Base-by-base conservation (phyloP, 37 sponge, comb jelly and placozoan genomes). In the Trichoplax adhaerens region DNA sequence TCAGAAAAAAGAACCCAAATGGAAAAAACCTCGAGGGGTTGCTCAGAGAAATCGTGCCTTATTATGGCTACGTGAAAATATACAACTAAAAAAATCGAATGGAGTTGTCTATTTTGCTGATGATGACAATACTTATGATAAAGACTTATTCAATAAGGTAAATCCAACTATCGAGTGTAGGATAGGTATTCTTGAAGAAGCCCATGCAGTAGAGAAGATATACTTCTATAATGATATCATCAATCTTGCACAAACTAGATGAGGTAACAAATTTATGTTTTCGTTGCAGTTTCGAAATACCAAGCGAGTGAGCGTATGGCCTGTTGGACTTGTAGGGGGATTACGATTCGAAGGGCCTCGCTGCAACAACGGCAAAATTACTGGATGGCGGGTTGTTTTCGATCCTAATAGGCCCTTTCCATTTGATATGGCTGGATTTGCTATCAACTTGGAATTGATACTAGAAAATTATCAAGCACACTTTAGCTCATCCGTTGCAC, bases 61-160 rank as follows among this genome's bases (percentile, higher is more conserved):
- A 1, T 74, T 66, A 0, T 88, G 81, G 79, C 52, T 93, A 65
- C 68, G 90, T 64, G 7, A 58, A 53, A 71, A 66, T 49, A 49
- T n/a, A 57, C 63, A 69, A 71, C 29, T 51, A 10, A 6, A 68
- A 54, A 1, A 5, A 53, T 46, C 53, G 0, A 49, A 68, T 12
- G 91, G 95, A 54, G 86, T 91, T 62, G 89, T 97, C 50, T 86
- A 88, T 58, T 97, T 97, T 84, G 90, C 84, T 46, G 94, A 97
- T 77, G 90, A 92, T 72, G 99, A 97, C 62, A 91, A 91, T 73
- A 91, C 93, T 0, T 97, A 97, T 68, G 83, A 77, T 51, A 3
- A 82, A 1, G 78, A 78, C 56, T 12, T 97, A 55, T 97, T 97
- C 82, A 83, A 91, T 53, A 83, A 94, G 72, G 88, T 94, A 55